phyloP scores from a whole-genome alignment of 2,113 vertebrate genomes.

The Cavia porcellus region DNA sequence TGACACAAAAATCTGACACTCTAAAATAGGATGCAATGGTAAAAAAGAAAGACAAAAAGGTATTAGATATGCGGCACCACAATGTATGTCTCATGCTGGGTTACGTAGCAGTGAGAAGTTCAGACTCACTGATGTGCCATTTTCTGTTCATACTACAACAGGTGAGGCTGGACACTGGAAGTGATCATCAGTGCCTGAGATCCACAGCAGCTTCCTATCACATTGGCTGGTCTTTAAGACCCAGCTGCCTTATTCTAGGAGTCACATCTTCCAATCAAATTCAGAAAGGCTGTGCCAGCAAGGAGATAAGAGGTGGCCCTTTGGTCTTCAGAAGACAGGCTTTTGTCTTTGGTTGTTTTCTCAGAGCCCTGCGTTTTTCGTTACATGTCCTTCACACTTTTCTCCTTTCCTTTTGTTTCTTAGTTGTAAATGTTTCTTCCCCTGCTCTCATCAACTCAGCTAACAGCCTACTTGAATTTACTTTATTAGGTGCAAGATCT shows the following conservation, averaged over 20 bases:
- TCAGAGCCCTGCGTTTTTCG: not conserved
- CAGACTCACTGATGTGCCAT: not conserved
- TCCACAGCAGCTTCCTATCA: not conserved
- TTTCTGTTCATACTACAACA: not conserved
- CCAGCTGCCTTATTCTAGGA: constrained; percentile 28
- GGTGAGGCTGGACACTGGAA: not conserved
- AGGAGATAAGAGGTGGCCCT: constrained; percentile 2
- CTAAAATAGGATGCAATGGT: constrained; percentile 60
- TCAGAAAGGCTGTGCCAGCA: constrained; percentile 14
- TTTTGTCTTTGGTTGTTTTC: constrained; percentile 76
- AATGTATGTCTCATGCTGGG: constrained; percentile 23
- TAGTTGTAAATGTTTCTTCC: not conserved
- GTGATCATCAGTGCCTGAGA: constrained; percentile 10
- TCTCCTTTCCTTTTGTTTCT: not conserved
- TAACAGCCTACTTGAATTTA: constrained; percentile 19
- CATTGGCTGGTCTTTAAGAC: not conserved
- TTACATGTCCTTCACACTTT: not conserved
- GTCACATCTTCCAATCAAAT: constrained; percentile 7
- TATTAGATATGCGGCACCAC: constrained; percentile 47
- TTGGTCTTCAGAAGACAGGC: constrained; percentile 44
- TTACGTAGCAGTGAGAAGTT: not conserved
- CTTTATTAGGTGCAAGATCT: not conserved
- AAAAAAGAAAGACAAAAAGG: constrained; percentile 6
- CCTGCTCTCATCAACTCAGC: not conserved
- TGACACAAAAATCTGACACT: constrained; percentile 65